phyloP scores from a whole-genome alignment of 1,140 invertebrate species.

The Caenorhabditis latens region DNA sequence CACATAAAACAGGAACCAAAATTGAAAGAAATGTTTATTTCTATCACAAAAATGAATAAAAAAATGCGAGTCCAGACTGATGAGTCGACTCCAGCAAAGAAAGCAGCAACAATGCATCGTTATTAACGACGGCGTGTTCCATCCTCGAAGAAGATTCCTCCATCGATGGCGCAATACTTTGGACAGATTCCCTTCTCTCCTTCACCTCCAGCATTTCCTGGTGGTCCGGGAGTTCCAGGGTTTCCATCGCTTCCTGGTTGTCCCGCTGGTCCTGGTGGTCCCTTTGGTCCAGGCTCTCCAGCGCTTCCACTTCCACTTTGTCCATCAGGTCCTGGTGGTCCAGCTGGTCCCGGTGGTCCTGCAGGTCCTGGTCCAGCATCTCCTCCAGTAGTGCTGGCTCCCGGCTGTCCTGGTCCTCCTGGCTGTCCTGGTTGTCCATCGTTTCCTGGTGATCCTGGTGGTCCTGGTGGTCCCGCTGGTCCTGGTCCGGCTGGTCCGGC shows the following conservation, averaged over 20 bases:
- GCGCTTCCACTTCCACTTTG: constrained; percentile 7
- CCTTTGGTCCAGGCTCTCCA: constrained; percentile 49
- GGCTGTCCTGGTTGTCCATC: constrained; percentile 56
- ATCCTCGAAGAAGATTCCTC: constrained; percentile 64
- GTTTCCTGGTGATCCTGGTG: constrained; percentile 56
- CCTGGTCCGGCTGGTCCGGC: constrained; percentile 63
- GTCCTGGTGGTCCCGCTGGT: constrained; percentile 52
- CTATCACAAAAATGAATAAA: background rate
- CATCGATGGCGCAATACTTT: constrained; percentile 62
- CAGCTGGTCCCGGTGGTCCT: constrained; percentile 55
- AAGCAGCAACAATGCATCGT: constrained; percentile 20
- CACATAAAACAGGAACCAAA: too few species aligned
- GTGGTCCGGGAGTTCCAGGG: constrained; percentile 39
- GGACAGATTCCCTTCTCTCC: constrained; percentile 63
- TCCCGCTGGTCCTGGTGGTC: constrained; percentile 67
- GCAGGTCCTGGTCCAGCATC: constrained; percentile 17
- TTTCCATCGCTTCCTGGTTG: constrained; percentile 69
- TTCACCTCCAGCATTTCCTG: constrained; percentile 48
- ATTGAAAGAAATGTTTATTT: constrained; percentile 2
- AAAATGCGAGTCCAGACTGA: constrained; percentile 2
- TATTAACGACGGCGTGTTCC: constrained; percentile 56
- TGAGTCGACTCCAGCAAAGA: constrained; percentile 31
- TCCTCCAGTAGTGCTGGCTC: background rate
- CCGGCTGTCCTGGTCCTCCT: constrained; percentile 6
- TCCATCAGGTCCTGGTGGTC: constrained; percentile 37